Evolutionary conservation across 2,113 vertebrate genomes (phyloP).

Genomic region (Bagarius yarrelli): DNA sequence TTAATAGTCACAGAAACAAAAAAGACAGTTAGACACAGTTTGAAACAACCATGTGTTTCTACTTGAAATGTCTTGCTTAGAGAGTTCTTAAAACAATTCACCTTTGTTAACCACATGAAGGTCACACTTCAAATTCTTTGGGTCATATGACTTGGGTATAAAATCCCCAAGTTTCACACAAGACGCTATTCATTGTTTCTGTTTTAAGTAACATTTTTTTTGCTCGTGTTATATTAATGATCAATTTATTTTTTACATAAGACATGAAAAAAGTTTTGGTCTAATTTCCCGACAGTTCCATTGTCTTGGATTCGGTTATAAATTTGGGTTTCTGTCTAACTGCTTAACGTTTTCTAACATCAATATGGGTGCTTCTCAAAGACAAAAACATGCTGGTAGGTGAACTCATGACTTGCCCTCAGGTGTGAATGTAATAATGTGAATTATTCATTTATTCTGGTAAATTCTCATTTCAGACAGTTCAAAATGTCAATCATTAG

Average conservation of each 20-base stretch:
- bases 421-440: too few species aligned
- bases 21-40: neutral
- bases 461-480: too few species aligned
- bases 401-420: too few species aligned
- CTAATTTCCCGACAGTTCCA: neutral
- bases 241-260: too few species aligned
- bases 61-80: neutral
- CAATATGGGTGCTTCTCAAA: too few species aligned
- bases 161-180: neutral
- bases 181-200: neutral
- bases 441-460: too few species aligned
- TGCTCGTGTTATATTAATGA: too few species aligned
- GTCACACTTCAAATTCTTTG: constrained; percentile 52
- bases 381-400: too few species aligned
- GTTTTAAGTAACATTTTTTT: neutral
- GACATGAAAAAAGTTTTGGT: neutral
- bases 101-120: constrained; percentile 31
- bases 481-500: too few species aligned
- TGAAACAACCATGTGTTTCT: neutral
- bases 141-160: neutral
- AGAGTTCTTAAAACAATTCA: neutral
- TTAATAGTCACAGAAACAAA: neutral
- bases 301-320: neutral
- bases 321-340: too few species aligned
- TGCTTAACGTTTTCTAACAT: too few species aligned